Evolutionary conservation across 2,797 vertebrate species (phyloP), one percentile per base, ranked within the genome.

Genomic region (Amazona finschi): DNA sequence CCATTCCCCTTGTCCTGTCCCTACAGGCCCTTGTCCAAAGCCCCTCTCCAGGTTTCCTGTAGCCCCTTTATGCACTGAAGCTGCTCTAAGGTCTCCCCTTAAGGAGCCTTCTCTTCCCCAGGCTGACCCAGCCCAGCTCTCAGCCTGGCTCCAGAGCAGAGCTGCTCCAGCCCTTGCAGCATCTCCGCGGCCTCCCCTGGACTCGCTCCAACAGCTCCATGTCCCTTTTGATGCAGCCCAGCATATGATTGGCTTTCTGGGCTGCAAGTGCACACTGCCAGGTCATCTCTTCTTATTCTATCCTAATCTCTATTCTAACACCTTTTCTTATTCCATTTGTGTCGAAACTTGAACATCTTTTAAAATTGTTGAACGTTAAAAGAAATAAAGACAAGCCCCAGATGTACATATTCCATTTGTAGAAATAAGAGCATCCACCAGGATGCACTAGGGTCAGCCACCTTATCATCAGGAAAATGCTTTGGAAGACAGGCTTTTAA

Each of bases 221-320:
- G 6, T 33, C 55, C n/a, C 55, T 57, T 57, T 33, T 22, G n/a
- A 57, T 22, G 21, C 55, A 57, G 55, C 55, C 14, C 55, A 57
- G n/a, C 55, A 33, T 24, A 57, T 10, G 21, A 57, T 3, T 15
- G n/a, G 55, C 55, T 57, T 57, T 33, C 55, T 57, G 21, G 55
- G 21, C n/a, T 57, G 21, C 55, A 57, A 57, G n/a, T 10, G 21
- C 55, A 33, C 55, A 33, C 20, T 15, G 14, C 55, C 13, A 4
- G 55, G 21, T 33, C 21, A 5, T 22, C 55, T 22, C n/a, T 24
- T 14, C n/a, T 57, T 57, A 33, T 33, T 57, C 55, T 21, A 57
- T 33, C 55, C n/a, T 24, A 22, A 57, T 15, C 13, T 33, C 55
- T 57, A 11, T 33, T 33, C 30, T 33, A 60, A 33, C 0, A 0